Evolutionary conservation across 2,797 vertebrate species (phyloP), one percentile per base, ranked within the genome.

Genomic region (Scolopax rusticola): DNA sequence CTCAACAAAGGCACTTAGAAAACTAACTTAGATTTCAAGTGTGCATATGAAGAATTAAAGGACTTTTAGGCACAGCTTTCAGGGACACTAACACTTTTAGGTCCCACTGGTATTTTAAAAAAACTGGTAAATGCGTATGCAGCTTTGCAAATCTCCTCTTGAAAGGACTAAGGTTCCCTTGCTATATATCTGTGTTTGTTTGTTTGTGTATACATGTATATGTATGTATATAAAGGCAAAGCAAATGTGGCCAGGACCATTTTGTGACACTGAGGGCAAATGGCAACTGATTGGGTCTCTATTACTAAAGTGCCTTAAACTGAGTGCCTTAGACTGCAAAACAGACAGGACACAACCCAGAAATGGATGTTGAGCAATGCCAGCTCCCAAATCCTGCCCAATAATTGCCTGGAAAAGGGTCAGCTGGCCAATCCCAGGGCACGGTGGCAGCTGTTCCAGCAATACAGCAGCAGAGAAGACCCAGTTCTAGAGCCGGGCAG

Each of bases 101-200:
- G 4, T 24, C 4, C 5, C 12, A 7, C 0, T 32, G 13, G 47
- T n/a, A 67, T 1, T 61, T 30, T 81, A 30, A 91, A 56, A 45
- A 83, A 74, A 77, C 32, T 83, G 3, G 6, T 40, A 77, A 69
- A 24, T 38, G 11, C 1, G 0, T 18, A 28, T 33, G 16, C 17
- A 63, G 15, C 45, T 68, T 87, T 78, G 9, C 13, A 93, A 45
- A 71, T 33, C 5, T 67, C 51, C 7, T 45, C 18, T 48, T 77
- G 4, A 30, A 5, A 68, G 23, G 71, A 33, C 7, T 40, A 74
- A 60, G 11, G 36, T 30, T 74, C 51, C n/a, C 47, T 60, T 6
- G 2, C 10, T 60, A 15, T 27, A 20, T 9, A 9, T 28, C 1
- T 11, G 0, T 19, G 8, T 3, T 1, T 38, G 20, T 16, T 28